Conservation (phyloP, 2,113 vertebrate species). For the Arizona elegans region DNA sequence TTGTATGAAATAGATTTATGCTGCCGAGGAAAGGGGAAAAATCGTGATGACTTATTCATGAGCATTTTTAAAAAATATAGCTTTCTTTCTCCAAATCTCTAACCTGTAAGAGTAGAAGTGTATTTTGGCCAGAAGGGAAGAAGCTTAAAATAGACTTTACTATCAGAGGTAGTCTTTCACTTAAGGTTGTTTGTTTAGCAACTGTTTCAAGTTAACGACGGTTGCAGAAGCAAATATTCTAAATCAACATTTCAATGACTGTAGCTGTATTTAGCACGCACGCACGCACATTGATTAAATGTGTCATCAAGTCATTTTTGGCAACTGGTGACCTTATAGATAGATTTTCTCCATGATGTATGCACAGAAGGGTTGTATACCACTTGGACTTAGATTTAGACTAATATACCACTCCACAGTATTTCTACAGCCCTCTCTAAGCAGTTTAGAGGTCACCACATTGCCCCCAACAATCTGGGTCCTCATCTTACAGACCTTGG, state of each 20-base stretch:
- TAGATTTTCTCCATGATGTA: slow-evolving; percentile 13
- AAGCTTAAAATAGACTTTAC: neutral
- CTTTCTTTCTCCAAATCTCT: slow-evolving; percentile 7
- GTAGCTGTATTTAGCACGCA: neutral
- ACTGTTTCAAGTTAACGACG: neutral
- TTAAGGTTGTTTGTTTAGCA: neutral
- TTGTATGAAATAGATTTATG: slow-evolving; percentile 43
- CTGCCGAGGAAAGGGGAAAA: slow-evolving; percentile 20
- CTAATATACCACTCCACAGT: neutral
- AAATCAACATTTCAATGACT: neutral
- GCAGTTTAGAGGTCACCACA: neutral
- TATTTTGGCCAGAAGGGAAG: neutral
- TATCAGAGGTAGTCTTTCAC: neutral
- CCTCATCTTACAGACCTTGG: neutral
- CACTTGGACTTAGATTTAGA: neutral
- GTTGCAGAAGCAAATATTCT: neutral
- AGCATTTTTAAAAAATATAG: slow-evolving; percentile 6
- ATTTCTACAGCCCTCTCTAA: neutral
- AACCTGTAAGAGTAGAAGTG: neutral
- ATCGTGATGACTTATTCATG: slow-evolving; percentile 43
- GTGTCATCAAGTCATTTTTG: neutral
- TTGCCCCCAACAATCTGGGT: neutral
- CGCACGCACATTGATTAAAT: neutral
- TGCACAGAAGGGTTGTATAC: neutral
- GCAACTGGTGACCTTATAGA: neutral